These are phyloP conservation scores for Subacronicta megacephala DNA, from an alignment of 2,888 invertebrate species.

Conservation along the genomic window DNA sequence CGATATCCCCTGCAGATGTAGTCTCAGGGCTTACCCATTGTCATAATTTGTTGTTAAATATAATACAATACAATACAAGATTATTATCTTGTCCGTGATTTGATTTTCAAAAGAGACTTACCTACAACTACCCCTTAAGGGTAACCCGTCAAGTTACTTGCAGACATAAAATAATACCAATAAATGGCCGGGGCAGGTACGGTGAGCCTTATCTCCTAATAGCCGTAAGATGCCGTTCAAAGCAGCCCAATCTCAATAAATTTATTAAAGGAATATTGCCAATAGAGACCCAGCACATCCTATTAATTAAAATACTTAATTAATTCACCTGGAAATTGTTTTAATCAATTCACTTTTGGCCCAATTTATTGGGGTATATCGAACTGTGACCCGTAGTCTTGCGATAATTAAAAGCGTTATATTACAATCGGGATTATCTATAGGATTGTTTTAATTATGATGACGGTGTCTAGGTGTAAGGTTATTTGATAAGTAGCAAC, in stretches of 20 bases:
- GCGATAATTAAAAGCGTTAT: slow-evolving; percentile 58
- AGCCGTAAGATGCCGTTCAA: slow-evolving; percentile 76
- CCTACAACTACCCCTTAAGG: slow-evolving; percentile 12
- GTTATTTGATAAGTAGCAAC: neutral
- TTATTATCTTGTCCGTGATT: neutral
- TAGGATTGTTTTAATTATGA: slow-evolving; percentile 53
- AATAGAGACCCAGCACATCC: slow-evolving; percentile 88
- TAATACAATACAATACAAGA: too few relatives aligned
- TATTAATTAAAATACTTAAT: slow-evolving; percentile 90
- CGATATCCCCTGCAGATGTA: too few relatives aligned
- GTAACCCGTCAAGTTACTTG: slow-evolving; percentile 16
- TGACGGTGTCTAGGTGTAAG: slow-evolving; percentile 31
- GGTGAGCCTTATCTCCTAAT: slow-evolving; percentile 78
- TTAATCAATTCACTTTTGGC: slow-evolving; percentile 86
- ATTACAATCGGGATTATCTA: slow-evolving; percentile 57
- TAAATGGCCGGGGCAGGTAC: slow-evolving; percentile 66
- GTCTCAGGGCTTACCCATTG: neutral
- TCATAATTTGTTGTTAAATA: neutral
- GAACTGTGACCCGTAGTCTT: slow-evolving; percentile 66
- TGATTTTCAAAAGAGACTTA: neutral
- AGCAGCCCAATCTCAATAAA: slow-evolving; percentile 88
- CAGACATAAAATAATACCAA: slow-evolving; percentile 56
- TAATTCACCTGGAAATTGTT: slow-evolving; percentile 89
- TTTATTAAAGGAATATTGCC: slow-evolving; percentile 90
- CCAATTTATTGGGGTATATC: slow-evolving; percentile 87